Percentiles rank a stretch among this genome's conserved stretches.
phyloP scores from a whole-genome alignment of 1,140 invertebrate species.

The Cardiocondyla obscurior region DNA sequence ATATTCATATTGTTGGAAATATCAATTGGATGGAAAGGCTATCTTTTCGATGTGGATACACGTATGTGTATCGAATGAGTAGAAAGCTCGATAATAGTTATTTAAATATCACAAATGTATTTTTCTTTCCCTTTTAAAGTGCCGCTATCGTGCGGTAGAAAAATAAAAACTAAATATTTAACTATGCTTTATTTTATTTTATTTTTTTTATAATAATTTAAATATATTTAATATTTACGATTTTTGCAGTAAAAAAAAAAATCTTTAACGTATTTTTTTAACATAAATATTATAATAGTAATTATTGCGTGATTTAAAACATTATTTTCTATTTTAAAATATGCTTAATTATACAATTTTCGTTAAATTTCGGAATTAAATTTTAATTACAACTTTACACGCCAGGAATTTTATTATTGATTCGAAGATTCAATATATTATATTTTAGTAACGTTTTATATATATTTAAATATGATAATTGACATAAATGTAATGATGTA shows the following conservation, averaged over 20 bases:
- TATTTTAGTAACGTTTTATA: background rate
- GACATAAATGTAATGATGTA: background rate
- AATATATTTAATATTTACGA: no score
- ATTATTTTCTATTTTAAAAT: background rate
- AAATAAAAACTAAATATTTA: background rate
- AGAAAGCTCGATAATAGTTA: conserved; percentile 10
- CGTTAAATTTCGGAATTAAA: background rate
- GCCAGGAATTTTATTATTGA: background rate
- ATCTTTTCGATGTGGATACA: background rate
- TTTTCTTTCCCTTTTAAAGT: background rate
- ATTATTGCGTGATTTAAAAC: background rate
- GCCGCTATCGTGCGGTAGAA: no score
- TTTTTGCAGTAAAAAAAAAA: no score
- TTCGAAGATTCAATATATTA: background rate
- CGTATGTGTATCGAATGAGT: background rate
- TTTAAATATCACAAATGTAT: background rate
- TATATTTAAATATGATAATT: background rate
- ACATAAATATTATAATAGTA: background rate
- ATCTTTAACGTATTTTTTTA: no score
- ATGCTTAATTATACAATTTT: background rate
- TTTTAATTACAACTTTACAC: background rate
- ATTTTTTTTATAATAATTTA: no score
- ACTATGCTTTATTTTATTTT: no score
- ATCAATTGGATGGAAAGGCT: background rate
- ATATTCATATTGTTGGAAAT: background rate